Evolutionary conservation across 2,888 invertebrate species (phyloP).

Genomic region (Nymphalis polychloros): DNA sequence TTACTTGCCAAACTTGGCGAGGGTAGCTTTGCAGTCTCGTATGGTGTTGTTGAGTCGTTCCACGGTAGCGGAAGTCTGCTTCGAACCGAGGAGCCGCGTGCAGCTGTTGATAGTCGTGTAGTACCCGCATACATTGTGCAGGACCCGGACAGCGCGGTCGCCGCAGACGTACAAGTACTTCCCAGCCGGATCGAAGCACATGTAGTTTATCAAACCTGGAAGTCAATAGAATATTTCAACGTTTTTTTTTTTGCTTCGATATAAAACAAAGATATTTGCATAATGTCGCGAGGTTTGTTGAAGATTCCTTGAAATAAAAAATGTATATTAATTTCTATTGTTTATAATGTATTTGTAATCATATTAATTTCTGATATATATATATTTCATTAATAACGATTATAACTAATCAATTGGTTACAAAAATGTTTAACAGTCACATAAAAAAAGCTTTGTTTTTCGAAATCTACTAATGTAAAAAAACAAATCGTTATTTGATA

Average conservation of each 20-base stretch:
- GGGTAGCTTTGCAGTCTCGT: conserved; percentile 78
- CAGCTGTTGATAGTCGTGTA: conserved; percentile 67
- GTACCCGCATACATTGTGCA: conserved; percentile 85
- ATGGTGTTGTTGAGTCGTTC: conserved; percentile 88
- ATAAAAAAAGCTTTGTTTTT: too few species aligned
- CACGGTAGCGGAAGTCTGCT: conserved; percentile 87
- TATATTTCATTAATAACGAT: neutral
- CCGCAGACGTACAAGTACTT: conserved; percentile 88
- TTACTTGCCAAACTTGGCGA: conserved; percentile 67
- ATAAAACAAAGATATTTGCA: too few species aligned
- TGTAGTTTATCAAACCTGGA: conserved; percentile 84
- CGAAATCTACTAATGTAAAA: too few species aligned
- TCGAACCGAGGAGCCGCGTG: conserved; percentile 73
- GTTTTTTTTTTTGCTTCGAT: neutral
- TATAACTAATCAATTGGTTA: too few species aligned
- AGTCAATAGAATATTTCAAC: conserved; percentile 38
- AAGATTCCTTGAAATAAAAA: neutral
- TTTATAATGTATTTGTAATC: neutral
- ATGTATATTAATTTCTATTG: neutral
- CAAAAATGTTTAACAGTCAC: too few species aligned
- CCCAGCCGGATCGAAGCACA: conserved; percentile 89
- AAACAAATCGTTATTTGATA: too few species aligned
- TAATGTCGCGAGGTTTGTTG: neutral
- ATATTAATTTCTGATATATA: neutral
- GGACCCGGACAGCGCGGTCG: conserved; percentile 88